Percentiles rank a stretch among this genome's conserved stretches.
phyloP scores from a whole-genome alignment of 2,888 invertebrate species.

The Parapristionchus giblindavisi region DNA sequence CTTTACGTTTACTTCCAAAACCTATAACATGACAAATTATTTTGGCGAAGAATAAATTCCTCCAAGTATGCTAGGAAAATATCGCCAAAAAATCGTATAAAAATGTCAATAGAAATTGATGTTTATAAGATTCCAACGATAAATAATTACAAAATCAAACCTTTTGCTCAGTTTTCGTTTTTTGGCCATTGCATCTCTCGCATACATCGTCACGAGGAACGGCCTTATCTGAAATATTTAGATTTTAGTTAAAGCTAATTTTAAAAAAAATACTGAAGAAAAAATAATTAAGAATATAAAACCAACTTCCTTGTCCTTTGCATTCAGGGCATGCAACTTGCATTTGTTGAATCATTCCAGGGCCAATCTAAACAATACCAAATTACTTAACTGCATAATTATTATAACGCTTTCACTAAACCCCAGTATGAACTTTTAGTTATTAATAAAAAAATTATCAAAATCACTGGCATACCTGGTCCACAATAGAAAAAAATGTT shows the following conservation, averaged over 20 bases:
- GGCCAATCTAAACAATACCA: conserved; percentile 78
- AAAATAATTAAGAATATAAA: not conserved
- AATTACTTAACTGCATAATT: too few species aligned
- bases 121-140: too few species aligned
- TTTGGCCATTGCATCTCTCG: conserved; percentile 83
- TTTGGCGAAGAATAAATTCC: too few species aligned
- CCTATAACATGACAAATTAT: too few species aligned
- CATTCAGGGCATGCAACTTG: conserved; percentile 72
- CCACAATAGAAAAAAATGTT: not conserved
- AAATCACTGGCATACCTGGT: not conserved
- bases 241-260: not conserved
- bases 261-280: conserved; percentile 6
- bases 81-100: too few species aligned
- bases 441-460: not conserved
- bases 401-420: too few species aligned
- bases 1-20: conserved; percentile 77
- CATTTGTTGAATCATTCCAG: conserved; percentile 75
- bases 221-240: conserved; percentile 47
- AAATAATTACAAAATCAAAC: conserved; percentile 73
- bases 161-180: conserved; percentile 84
- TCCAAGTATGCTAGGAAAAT: too few species aligned
- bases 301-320: conserved; percentile 74
- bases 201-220: conserved; percentile 83
- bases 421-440: not conserved
- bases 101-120: too few species aligned